Percentiles rank a stretch among this genome's conserved stretches.
Evolutionary conservation across 2,888 invertebrate genomes (phyloP).

Genomic region (Abrostola tripartita): DNA sequence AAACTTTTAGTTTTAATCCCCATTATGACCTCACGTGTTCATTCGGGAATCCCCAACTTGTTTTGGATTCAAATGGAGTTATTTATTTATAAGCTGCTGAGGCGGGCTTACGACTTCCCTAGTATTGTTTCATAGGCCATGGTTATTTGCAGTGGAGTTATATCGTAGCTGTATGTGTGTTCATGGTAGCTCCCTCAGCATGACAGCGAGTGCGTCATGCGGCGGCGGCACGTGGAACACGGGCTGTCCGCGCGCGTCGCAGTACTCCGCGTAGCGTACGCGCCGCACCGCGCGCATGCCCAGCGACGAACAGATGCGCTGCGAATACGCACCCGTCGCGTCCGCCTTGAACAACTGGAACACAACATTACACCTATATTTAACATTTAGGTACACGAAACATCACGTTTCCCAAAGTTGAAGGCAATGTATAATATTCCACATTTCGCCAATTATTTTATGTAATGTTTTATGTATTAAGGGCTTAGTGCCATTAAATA

Average conservation of each 20-base stretch:
- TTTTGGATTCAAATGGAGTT: too few relatives aligned
- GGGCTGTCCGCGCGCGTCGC: slow-evolving; percentile 88
- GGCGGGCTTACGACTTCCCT: too few relatives aligned
- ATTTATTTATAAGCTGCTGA: too few relatives aligned
- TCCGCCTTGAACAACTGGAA: slow-evolving; percentile 93
- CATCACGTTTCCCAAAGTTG: neutral
- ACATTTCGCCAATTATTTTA: too few relatives aligned
- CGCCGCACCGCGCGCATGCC: slow-evolving; percentile 90
- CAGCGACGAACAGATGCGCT: slow-evolving; percentile 91
- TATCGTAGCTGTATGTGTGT: neutral
- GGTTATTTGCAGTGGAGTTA: too few relatives aligned
- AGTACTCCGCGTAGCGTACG: slow-evolving; percentile 91
- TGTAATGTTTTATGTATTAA: too few relatives aligned
- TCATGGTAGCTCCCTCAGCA: slow-evolving; percentile 86
- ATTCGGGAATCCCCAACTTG: too few relatives aligned
- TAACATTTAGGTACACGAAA: too few relatives aligned
- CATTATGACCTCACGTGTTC: neutral
- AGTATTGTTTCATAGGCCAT: too few relatives aligned
- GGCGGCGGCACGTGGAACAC: slow-evolving; percentile 90
- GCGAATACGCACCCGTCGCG: slow-evolving; percentile 94
- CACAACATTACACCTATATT: neutral
- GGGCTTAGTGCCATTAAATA: too few relatives aligned
- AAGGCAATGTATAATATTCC: too few relatives aligned
- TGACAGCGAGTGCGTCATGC: slow-evolving; percentile 92
- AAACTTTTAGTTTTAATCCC: neutral